These are phyloP conservation scores for Drosophila nikananu DNA, from an alignment of 1,140 invertebrate species.

Conservation along the genomic window DNA sequence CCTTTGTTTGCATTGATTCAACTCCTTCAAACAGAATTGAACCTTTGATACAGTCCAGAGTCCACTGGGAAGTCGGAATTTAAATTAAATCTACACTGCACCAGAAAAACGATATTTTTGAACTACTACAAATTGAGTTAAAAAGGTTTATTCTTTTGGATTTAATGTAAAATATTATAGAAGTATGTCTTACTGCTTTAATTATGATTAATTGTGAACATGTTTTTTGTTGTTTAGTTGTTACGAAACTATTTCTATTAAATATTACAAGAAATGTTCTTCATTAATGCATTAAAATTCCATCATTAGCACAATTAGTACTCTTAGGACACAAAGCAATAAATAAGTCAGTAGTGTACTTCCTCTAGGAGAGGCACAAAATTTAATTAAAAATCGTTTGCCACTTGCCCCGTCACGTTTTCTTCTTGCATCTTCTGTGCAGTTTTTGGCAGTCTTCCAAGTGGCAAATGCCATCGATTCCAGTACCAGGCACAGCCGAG, in stretches of 20 bases:
- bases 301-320: not conserved
- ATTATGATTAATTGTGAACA: not conserved
- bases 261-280: not conserved
- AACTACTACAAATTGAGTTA: not conserved
- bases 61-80: not conserved
- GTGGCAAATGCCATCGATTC: slow-evolving; percentile 62
- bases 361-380: slow-evolving; percentile 10
- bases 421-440: slow-evolving; percentile 16
- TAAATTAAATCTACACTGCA: not conserved
- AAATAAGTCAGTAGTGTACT: not conserved
- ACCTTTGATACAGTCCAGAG: slow-evolving; percentile 14
- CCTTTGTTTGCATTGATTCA: slow-evolving; percentile 6
- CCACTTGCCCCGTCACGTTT: slow-evolving; percentile 37
- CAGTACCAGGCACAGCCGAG: slow-evolving; percentile 25
- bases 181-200: not conserved
- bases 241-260: not conserved
- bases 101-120: not conserved
- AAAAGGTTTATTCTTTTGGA: too few relatives aligned
- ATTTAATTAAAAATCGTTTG: slow-evolving; percentile 72
- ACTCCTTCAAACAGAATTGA: slow-evolving; percentile 9
- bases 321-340: not conserved
- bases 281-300: not conserved
- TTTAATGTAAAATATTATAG: not conserved
- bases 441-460: slow-evolving; percentile 59
- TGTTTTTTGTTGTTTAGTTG: not conserved